Percentiles rank a stretch among this genome's conserved stretches.
These are phyloP conservation scores for Mesopsocus fuscifrons DNA, from an alignment of 2,888 invertebrate species.

Conservation along the genomic window DNA sequence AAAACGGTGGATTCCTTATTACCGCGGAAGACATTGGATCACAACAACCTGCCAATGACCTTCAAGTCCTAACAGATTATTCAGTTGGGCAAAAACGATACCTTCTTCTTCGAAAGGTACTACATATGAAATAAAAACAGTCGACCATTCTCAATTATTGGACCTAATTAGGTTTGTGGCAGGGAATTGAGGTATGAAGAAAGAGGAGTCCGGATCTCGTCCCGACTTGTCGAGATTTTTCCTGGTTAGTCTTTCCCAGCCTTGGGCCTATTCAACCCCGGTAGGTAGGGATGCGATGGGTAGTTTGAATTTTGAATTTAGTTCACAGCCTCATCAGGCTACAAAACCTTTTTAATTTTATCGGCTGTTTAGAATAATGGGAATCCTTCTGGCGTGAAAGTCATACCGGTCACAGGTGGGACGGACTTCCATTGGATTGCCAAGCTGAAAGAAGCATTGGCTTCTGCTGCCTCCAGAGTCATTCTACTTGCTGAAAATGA, in stretches of 20 bases:
- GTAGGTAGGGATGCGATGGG: no score
- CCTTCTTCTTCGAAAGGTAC: conserved; percentile 31
- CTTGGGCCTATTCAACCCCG: no score
- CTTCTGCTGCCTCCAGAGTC: conserved; percentile 30
- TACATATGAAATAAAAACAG: no score
- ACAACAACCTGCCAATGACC: conserved; percentile 23
- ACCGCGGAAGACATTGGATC: conserved; percentile 35
- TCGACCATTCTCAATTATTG: no score
- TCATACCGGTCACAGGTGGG: conserved; percentile 27
- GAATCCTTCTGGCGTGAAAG: conserved; percentile 28
- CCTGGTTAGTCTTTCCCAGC: no score
- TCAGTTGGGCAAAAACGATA: conserved; percentile 32
- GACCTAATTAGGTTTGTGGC: no score
- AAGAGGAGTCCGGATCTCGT: no score
- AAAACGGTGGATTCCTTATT: conserved; percentile 39
- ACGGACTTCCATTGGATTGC: conserved; percentile 34
- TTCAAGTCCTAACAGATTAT: conserved; percentile 31
- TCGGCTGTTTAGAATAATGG: conserved; percentile 18
- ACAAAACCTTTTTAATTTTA: no score
- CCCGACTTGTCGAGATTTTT: no score
- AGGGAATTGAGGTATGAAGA: no score
- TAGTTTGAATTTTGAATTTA: no score
- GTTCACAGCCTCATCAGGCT: no score
- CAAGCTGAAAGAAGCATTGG: conserved; percentile 22
- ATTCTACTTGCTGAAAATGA: conserved; percentile 48